Conservation (phyloP, 2,888 invertebrate genomes). For the Arrhopalites spinosus region DNA sequence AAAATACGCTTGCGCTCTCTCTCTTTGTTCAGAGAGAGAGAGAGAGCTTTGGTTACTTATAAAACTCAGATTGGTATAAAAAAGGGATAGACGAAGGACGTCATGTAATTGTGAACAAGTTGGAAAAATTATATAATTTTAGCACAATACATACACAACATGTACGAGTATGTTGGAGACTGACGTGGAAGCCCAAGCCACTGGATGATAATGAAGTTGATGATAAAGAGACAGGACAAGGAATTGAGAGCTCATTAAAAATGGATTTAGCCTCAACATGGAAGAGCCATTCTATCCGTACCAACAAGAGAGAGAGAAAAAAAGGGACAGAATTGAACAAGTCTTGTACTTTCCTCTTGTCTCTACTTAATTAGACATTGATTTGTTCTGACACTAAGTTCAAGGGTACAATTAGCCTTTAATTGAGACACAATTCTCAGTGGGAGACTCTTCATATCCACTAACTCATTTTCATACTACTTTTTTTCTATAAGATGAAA, state of each 20-base stretch:
- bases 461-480: no score
- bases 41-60: no score
- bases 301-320: conserved; percentile 10
- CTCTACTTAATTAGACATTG: conserved; percentile 42
- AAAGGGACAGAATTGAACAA: no score
- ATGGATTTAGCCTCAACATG: conserved; percentile 33
- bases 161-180: conserved; percentile 35
- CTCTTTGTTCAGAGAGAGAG: no score
- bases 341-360: background rate
- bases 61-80: no score
- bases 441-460: conserved; percentile 28
- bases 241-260: conserved; percentile 43
- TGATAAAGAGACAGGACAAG: conserved; percentile 33
- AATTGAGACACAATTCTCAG: conserved; percentile 28
- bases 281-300: background rate
- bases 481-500: no score
- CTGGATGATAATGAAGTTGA: conserved; percentile 35
- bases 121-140: background rate
- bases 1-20: no score
- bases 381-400: conserved; percentile 40
- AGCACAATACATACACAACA: no score
- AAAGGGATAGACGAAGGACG: no score
- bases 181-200: background rate
- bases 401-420: conserved; percentile 40
- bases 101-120: no score